phyloP scores from a whole-genome alignment of 2,113 vertebrate species.

The Oreochromis niloticus region DNA sequence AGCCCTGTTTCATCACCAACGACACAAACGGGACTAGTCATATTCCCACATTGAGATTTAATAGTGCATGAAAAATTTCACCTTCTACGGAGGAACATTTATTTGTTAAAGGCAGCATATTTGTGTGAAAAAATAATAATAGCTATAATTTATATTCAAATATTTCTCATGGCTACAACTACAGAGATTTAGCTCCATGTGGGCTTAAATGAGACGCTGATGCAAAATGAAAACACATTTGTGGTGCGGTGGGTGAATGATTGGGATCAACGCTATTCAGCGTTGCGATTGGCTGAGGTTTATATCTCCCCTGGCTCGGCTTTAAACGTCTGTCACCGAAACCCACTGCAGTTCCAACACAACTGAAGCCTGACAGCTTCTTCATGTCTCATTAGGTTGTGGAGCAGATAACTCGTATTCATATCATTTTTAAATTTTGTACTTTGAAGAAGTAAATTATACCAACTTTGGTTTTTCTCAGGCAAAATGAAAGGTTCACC shows the following conservation, averaged over 20 bases:
- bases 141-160: background rate
- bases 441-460: slow-evolving; percentile 12
- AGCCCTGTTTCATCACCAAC: background rate
- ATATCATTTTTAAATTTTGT: background rate
- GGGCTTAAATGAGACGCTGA: background rate
- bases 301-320: background rate
- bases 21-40: background rate
- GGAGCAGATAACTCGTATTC: background rate
- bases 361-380: background rate
- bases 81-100: background rate
- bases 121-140: slow-evolving; percentile 16
- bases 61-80: background rate
- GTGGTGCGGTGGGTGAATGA: background rate
- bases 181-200: background rate
- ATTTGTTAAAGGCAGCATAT: background rate
- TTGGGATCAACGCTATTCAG: background rate
- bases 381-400: background rate
- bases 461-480: background rate
- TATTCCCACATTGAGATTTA: background rate
- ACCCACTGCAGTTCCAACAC: background rate
- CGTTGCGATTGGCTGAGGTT: background rate
- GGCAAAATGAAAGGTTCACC: slow-evolving; percentile 7
- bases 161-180: background rate
- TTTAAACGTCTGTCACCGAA: background rate
- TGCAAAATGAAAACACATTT: background rate